Evolutionary conservation across 1,140 invertebrate genomes (phyloP), one percentile per base, ranked within the genome.

Genomic region (Ceratina australensis): DNA sequence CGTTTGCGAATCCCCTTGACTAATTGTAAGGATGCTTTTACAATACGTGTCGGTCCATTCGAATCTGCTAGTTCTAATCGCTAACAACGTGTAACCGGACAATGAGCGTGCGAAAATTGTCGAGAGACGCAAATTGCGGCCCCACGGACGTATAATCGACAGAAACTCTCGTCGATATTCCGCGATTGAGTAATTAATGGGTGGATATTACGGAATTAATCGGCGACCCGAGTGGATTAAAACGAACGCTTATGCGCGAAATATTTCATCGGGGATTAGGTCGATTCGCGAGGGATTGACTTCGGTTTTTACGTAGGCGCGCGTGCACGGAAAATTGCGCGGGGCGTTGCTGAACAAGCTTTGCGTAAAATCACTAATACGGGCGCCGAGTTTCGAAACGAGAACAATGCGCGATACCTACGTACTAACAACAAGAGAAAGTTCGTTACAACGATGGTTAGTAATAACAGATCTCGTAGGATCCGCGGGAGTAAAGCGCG

Each of bases 151-250:
- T 42, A 71, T 71, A 47, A 71, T 26, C 28, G 28, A 47, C 8
- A 12, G 54, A 12, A 49, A 49, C 47, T 72, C 16, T 2, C 33
- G 3, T n/a, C 1, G 59, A 63, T 72, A 72, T 22, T 22, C 28
- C 20, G 22, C 52, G 33, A 65, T 42, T 12, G 22, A 49, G 20
- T 52, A 65, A 74, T 74, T 74, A 56, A 56, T 26, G 7, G 20
- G 7, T 2, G 24, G 63, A 66, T 20, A 61, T 47, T 66, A 42
- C 33, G 28, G 28, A 26, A 54, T 64, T 60, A 72, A 72, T 72
- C 7, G 12, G 16, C 16, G 20, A 47, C 18, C 16, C 13, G 22
- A 22, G 3, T 18, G 4, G 69, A 60, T 72, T 15, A 56, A 52
- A 52, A 28, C 20, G 8, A 8, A 1, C 18, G 3, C 2, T 13